Evolutionary conservation across 2,113 vertebrate species (phyloP), one percentile per base, ranked within the genome.

Genomic region (Ivindomyrus marchei): DNA sequence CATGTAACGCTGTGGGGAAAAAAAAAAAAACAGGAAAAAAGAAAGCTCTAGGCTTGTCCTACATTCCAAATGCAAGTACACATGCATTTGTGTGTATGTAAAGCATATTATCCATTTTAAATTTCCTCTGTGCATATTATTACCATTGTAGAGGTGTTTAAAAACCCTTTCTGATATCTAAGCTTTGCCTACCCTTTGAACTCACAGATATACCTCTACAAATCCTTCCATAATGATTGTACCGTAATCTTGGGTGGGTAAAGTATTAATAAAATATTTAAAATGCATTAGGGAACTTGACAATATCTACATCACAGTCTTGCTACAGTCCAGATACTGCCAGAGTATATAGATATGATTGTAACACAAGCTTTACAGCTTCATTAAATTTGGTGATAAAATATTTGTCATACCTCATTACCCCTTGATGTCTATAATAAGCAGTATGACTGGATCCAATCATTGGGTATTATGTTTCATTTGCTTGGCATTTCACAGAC

Each of bases 381-480:
- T 95, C 95, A 96, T 96, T 95, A 95, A 94, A 95, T 95, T 94
- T 95, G 90, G 93, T 93, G 94, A 95, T 96, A 95, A 95, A 95
- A 95, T 95, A 95, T 94, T 95, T 95, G 94, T 93, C 94, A 95
- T 95, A 95, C 92, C 95, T 96, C 95, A 96, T 95, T 95, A 94
- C 92, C 91, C 94, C 93, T 95, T 95, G 94, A 95, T 95, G 92
- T 93, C 93, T 93, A 93, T 95, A 95, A 95, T 94, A 94, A 96
- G 94, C 89, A 94, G 92, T 93, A 94, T 93, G 93, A 94, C 95
- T 94, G 94, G 92, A 92, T 95, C 94, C 93, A 95, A 96, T 95
- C 90, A 93, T 88, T 90, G 90, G 92, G 93, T 89, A 94, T 96
- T 95, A 95, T 91, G 94, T 95, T 95, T 94, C 94, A 96, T 96